A percentile compares a stretch with the other conserved stretches of the same genome.
Evolutionary conservation across 1,140 invertebrate genomes (phyloP).

Genomic region (Papilio dardanus): DNA sequence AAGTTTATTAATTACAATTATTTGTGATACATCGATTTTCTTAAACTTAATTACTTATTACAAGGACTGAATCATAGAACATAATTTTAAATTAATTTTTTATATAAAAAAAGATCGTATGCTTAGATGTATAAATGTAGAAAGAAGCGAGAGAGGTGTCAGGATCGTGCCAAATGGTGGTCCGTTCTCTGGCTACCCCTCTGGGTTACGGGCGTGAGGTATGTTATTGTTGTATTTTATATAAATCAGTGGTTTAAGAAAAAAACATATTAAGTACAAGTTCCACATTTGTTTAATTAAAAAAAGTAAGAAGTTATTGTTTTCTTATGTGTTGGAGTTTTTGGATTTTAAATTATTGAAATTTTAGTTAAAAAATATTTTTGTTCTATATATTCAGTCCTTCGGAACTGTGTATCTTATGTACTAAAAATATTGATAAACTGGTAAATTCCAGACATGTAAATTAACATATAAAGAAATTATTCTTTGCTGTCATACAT

Average conservation of each 20-base stretch:
- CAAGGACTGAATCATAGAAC: slow-evolving; percentile 13
- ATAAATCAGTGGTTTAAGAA: neutral
- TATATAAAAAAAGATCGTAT: too few relatives aligned
- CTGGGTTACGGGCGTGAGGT: too few relatives aligned
- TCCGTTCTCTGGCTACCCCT: too few relatives aligned
- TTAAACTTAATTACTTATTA: slow-evolving; percentile 12
- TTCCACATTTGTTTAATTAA: neutral
- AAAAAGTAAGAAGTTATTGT: neutral
- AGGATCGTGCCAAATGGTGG: too few relatives aligned
- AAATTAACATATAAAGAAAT: too few relatives aligned
- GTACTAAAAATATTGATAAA: neutral
- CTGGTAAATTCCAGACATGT: too few relatives aligned
- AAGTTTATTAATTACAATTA: slow-evolving; percentile 14
- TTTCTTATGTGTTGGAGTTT: neutral
- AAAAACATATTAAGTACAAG: neutral
- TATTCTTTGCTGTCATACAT: too few relatives aligned
- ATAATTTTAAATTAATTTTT: too few relatives aligned
- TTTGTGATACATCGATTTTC: slow-evolving; percentile 16
- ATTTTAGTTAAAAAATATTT: neutral
- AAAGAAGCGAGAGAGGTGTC: too few relatives aligned
- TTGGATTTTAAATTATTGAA: neutral
- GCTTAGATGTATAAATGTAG: too few relatives aligned
- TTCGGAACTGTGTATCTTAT: neutral
- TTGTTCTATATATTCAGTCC: neutral
- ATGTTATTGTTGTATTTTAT: too few relatives aligned